Percentiles rank a stretch among this genome's conserved stretches.
Conservation (phyloP, 2,797 vertebrate species). For the Heterohyrax brucei region DNA sequence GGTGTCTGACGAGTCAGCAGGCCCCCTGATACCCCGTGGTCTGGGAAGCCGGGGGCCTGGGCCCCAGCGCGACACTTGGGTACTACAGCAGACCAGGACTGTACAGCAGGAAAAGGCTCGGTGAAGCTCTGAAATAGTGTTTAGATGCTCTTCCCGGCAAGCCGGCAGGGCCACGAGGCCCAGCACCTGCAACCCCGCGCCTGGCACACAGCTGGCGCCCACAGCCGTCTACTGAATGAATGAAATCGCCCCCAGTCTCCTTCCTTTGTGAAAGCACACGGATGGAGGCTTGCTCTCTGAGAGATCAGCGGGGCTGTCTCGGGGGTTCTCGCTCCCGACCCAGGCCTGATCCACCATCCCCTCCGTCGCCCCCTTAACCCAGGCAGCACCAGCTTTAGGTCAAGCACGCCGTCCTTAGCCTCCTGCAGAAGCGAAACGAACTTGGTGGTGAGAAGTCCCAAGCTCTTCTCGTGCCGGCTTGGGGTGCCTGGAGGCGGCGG, state of each 20-base stretch:
- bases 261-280: conserved; percentile 44
- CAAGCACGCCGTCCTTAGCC: conserved; percentile 98
- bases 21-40: neutral
- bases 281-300: conserved; percentile 4
- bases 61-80: conserved; percentile 1
- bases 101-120: neutral
- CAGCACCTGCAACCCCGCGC: conserved; percentile 64
- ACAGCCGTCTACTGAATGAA: conserved; percentile 66
- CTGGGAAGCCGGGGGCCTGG: neutral
- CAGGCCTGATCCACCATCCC: conserved; percentile 42
- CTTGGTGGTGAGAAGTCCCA: conserved; percentile 98
- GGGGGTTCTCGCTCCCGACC: conserved; percentile 62
- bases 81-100: conserved; percentile 8
- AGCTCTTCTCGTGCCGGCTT: conserved; percentile 98
- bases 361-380: conserved; percentile 53
- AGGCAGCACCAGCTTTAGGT: conserved; percentile 95
- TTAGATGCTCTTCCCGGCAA: conserved; percentile 12
- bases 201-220: conserved; percentile 6
- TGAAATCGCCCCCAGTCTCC: conserved; percentile 50
- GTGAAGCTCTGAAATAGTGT: neutral
- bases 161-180: conserved; percentile 72
- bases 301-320: neutral
- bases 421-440: conserved; percentile 98
- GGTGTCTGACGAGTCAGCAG: neutral
- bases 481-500: conserved; percentile 94